Conservation (phyloP, 92 coral and sea anemone genomes). For the Zoanthus sansibaricus region DNA sequence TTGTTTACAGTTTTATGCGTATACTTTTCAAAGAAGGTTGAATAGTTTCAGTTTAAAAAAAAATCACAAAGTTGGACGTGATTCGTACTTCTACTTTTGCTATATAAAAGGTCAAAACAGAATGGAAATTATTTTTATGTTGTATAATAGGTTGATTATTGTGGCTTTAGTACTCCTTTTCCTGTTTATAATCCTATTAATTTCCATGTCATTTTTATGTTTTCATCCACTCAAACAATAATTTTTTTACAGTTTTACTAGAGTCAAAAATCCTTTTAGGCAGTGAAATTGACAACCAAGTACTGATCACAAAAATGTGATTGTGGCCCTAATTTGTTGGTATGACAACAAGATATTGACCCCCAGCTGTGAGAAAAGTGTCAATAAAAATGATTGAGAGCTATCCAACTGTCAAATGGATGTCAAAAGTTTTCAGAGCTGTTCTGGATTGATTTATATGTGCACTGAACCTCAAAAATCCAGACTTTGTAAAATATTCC, state of each 20-base stretch:
- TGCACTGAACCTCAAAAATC: conserved; percentile 27
- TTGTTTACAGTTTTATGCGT: too few relatives aligned
- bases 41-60: too few relatives aligned
- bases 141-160: too few relatives aligned
- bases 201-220: not conserved
- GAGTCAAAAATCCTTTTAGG: not conserved
- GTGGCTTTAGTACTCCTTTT: too few relatives aligned
- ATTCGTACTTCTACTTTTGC: too few relatives aligned
- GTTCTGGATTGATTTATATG: conserved; percentile 10
- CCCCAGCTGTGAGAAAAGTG: conserved; percentile 31
- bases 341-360: conserved; percentile 31
- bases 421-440: not conserved
- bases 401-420: not conserved
- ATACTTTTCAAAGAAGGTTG: too few relatives aligned
- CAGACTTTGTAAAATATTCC: not conserved
- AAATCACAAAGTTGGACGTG: too few relatives aligned
- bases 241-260: not conserved
- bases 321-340: conserved; percentile 16
- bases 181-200: too few relatives aligned
- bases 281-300: conserved; percentile 24
- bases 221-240: conserved; percentile 15
- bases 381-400: not conserved
- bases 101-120: too few relatives aligned
- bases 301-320: not conserved
- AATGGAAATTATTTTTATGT: too few relatives aligned